These are phyloP conservation scores for Microcebus tavaratra DNA, from an alignment of 2,113 vertebrate species.

Conservation along the genomic window DNA sequence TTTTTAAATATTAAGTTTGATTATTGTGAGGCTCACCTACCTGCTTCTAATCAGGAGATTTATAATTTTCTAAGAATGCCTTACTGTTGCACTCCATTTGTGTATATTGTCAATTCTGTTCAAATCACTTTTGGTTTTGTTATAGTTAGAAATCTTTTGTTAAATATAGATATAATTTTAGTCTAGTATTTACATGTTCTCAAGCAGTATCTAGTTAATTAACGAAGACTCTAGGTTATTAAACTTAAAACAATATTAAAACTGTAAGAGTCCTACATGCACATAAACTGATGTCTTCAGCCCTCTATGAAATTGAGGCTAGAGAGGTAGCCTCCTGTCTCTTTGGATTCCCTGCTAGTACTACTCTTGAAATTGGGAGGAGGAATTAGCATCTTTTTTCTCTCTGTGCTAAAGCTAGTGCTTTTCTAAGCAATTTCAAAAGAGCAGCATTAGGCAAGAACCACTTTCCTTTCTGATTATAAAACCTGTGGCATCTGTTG, in stretches of 20 bases:
- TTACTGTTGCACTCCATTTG: not conserved
- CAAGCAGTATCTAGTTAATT: constrained; percentile 15
- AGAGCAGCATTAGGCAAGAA: not conserved
- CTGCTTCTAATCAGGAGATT: not conserved
- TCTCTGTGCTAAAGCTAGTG: not conserved
- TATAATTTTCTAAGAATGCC: not conserved
- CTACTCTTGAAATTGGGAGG: not conserved
- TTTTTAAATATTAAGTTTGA: constrained; percentile 5
- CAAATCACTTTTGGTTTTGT: constrained; percentile 16
- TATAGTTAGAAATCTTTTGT: not conserved
- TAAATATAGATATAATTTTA: not conserved
- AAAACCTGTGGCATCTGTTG: not conserved
- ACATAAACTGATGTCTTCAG: not conserved
- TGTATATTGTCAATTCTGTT: not conserved
- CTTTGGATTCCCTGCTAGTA: not conserved
- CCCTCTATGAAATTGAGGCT: not conserved
- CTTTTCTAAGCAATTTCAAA: not conserved
- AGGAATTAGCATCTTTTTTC: not conserved
- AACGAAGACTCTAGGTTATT: constrained; percentile 28
- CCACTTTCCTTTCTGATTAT: not conserved
- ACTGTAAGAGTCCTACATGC: not conserved
- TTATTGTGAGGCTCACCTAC: not conserved
- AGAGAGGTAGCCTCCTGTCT: not conserved
- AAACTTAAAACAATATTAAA: not conserved
- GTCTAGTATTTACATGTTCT: constrained; percentile 2